Percentiles rank a stretch among this genome's conserved stretches.
These are phyloP conservation scores for Lanius ludovicianus DNA, from an alignment of 2,113 vertebrate species.

Conservation along the genomic window DNA sequence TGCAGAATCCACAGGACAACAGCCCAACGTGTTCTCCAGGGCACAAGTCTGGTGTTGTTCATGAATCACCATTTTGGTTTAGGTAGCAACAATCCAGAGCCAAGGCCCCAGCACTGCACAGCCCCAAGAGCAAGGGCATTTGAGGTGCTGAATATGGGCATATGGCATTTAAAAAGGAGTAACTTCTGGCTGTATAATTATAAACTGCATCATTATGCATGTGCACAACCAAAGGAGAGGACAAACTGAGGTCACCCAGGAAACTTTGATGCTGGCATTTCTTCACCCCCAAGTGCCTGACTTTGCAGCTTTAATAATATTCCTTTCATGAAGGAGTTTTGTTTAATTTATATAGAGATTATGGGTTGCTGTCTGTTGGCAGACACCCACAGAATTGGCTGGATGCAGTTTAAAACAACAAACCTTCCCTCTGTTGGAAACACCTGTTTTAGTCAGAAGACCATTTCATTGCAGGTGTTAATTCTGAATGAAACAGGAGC, in stretches of 20 bases:
- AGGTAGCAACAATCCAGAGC: not conserved
- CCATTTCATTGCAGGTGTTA: not conserved
- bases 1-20: not conserved
- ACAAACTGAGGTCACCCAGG: conserved; percentile 21
- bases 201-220: conserved; percentile 17
- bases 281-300: conserved; percentile 27
- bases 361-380: conserved; percentile 33
- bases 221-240: not conserved
- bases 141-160: not conserved
- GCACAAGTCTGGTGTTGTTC: not conserved
- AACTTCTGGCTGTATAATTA: not conserved
- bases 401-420: not conserved
- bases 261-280: not conserved
- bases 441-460: not conserved
- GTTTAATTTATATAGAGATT: conserved; percentile 50
- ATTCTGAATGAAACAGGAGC: not conserved
- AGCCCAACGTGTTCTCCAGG: not conserved
- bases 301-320: conserved; percentile 55
- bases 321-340: conserved; percentile 16
- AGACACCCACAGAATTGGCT: not conserved
- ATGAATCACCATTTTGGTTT: not conserved
- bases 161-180: not conserved
- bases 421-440: not conserved
- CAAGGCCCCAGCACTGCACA: not conserved
- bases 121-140: not conserved